These are phyloP conservation scores for Homarus gammarus DNA, from an alignment of 2,888 invertebrate species.

Conservation along the genomic window DNA sequence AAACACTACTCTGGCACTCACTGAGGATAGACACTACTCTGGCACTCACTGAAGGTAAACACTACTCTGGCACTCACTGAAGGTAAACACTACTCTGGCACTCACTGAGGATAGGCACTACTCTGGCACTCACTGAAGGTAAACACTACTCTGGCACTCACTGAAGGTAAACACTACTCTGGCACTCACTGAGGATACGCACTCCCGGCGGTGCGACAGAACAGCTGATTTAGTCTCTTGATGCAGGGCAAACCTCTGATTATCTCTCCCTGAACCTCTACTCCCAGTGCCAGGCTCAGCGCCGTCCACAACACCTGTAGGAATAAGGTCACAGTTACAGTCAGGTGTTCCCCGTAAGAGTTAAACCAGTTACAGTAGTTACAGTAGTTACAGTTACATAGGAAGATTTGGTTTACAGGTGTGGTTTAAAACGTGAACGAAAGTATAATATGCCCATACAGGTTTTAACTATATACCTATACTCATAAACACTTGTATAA, in stretches of 20 bases:
- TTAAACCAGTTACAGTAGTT: neutral
- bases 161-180: too few species aligned
- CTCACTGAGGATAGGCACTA: too few species aligned
- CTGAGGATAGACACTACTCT: too few species aligned
- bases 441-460: neutral
- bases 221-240: slow-evolving; percentile 92
- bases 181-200: slow-evolving; percentile 93
- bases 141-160: too few species aligned
- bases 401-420: neutral
- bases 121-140: too few species aligned
- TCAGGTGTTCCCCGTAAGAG: neutral
- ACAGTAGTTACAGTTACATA: neutral
- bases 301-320: slow-evolving; percentile 76
- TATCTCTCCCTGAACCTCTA: slow-evolving; percentile 73
- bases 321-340: neutral
- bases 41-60: too few species aligned
- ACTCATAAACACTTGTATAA: too few species aligned
- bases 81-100: too few species aligned
- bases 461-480: too few species aligned
- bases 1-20: too few species aligned
- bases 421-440: neutral
- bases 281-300: slow-evolving; percentile 75
- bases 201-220: slow-evolving; percentile 94
- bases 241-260: slow-evolving; percentile 94
- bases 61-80: too few species aligned